Percentiles rank a stretch among this genome's conserved stretches.
Evolutionary conservation across 2,888 invertebrate species (phyloP).

Genomic region (Ormyrus labotus): DNA sequence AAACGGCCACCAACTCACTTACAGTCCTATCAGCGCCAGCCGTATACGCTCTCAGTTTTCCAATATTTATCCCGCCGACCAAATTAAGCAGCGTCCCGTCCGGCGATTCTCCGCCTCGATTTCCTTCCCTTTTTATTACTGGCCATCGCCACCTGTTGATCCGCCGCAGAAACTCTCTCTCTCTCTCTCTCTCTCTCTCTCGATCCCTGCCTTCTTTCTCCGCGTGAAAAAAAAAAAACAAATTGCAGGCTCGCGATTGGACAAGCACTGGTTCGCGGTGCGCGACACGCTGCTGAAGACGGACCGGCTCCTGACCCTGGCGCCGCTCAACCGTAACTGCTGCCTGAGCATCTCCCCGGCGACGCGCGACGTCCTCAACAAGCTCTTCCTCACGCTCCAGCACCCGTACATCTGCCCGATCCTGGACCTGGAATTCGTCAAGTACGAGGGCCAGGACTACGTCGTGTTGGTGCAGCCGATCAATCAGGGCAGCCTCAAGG

Average conservation of each 20-base stretch:
- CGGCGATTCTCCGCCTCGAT: too few species aligned
- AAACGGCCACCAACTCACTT: too few species aligned
- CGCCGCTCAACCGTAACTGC: slow-evolving; percentile 81
- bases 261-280: slow-evolving; percentile 94
- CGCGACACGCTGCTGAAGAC: slow-evolving; percentile 88
- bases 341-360: slow-evolving; percentile 82
- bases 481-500: slow-evolving; percentile 92
- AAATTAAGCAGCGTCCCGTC: too few species aligned
- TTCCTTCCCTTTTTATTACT: too few species aligned
- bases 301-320: slow-evolving; percentile 86
- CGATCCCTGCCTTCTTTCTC: too few species aligned
- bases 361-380: slow-evolving; percentile 84
- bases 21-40: too few species aligned
- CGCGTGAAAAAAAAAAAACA: too few species aligned
- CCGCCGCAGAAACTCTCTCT: too few species aligned
- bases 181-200: too few species aligned
- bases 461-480: slow-evolving; percentile 89
- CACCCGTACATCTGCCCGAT: slow-evolving; percentile 96
- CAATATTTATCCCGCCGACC: too few species aligned
- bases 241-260: slow-evolving; percentile 83
- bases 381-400: slow-evolving; percentile 89
- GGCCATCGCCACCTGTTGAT: too few species aligned
- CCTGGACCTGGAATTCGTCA: slow-evolving; percentile 86
- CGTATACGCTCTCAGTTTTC: too few species aligned
- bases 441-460: slow-evolving; percentile 76